Percentiles rank a stretch among this genome's conserved stretches.
Evolutionary conservation across 2,113 vertebrate genomes (phyloP).

Genomic region (Nesogale talazaci): DNA sequence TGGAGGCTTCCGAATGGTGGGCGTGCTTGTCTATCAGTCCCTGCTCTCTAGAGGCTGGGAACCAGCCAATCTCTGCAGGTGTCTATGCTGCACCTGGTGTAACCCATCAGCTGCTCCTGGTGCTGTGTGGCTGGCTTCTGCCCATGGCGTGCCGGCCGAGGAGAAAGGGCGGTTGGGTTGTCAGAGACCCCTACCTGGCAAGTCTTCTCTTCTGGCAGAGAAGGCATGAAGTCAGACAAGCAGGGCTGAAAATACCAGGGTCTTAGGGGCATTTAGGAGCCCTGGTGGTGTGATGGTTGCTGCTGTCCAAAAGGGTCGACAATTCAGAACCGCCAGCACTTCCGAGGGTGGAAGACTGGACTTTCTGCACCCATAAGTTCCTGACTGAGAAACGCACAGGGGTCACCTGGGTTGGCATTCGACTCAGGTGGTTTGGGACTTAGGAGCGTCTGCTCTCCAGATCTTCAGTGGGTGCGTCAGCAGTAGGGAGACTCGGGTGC

Average conservation of each 20-base stretch:
- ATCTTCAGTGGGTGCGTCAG: not conserved
- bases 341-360: too few relatives aligned
- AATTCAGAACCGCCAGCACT: too few relatives aligned
- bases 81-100: not conserved
- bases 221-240: constrained; percentile 52
- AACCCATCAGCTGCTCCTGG: not conserved
- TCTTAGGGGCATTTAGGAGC: constrained; percentile 19
- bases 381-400: too few relatives aligned
- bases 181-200: not conserved
- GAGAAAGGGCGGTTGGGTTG: not conserved
- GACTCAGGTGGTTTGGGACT: not conserved
- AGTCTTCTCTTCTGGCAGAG: constrained; percentile 28
- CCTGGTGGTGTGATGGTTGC: too few relatives aligned
- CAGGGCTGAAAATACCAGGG: constrained; percentile 27
- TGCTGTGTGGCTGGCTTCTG: not conserved
- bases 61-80: not conserved
- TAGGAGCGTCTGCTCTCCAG: constrained; percentile 35
- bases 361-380: too few relatives aligned
- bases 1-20: not conserved
- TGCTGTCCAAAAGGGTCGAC: too few relatives aligned
- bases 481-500: too few relatives aligned
- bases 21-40: not conserved
- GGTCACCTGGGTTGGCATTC: too few relatives aligned
- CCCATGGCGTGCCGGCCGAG: not conserved
- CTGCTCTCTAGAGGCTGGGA: not conserved